Conservation (phyloP, 1,140 invertebrate genomes). For the Helicorthomorpha holstii region DNA sequence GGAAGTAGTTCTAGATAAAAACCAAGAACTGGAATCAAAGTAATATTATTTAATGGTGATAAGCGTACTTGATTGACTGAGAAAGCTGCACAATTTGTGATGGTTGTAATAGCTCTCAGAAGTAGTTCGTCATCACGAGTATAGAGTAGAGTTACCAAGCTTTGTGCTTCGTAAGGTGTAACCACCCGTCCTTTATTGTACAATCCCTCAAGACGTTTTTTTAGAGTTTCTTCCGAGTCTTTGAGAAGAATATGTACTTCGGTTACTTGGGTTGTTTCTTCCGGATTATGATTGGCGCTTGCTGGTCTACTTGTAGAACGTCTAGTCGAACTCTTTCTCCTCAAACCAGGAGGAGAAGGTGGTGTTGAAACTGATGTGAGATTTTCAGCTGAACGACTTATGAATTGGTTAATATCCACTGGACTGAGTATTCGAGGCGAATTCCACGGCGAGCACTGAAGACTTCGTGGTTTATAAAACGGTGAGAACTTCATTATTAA, state of each 20-base stretch:
- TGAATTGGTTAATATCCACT: slow-evolving; percentile 31
- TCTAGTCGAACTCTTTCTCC: slow-evolving; percentile 17
- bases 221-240: slow-evolving; percentile 21
- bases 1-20: slow-evolving; percentile 30
- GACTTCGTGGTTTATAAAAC: slow-evolving; percentile 25
- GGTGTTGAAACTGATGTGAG: slow-evolving; percentile 16
- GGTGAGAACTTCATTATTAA: slow-evolving; percentile 7
- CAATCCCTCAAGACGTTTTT: slow-evolving; percentile 22
- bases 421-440: slow-evolving; percentile 33
- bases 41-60: not conserved
- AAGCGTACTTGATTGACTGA: slow-evolving; percentile 31
- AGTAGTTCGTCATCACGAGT: slow-evolving; percentile 31
- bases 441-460: slow-evolving; percentile 34
- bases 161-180: slow-evolving; percentile 32
- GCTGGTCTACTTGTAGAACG: not conserved
- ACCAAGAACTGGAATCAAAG: not conserved
- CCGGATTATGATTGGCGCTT: slow-evolving; percentile 5
- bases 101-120: slow-evolving; percentile 31
- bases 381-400: slow-evolving; percentile 33
- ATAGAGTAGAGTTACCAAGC: slow-evolving; percentile 32
- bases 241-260: slow-evolving; percentile 11
- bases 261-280: slow-evolving; percentile 5
- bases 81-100: slow-evolving; percentile 38
- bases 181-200: slow-evolving; percentile 22
- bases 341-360: slow-evolving; percentile 20